Conservation (phyloP, 2,797 vertebrate genomes). For the Sarcoramphus papa region DNA sequence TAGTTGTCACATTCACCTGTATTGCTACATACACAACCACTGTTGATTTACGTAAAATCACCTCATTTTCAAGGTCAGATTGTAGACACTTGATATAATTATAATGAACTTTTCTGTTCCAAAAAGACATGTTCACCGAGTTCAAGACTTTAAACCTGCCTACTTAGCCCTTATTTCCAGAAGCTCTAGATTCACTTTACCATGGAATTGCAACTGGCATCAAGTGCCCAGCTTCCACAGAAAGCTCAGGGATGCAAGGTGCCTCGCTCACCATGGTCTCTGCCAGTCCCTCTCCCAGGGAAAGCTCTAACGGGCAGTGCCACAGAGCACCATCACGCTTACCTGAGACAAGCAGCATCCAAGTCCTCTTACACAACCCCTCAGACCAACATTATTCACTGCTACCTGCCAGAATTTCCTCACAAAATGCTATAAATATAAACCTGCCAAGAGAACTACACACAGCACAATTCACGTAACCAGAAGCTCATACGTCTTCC, state of each 20-base stretch:
- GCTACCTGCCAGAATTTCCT: background rate
- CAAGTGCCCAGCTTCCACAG: background rate
- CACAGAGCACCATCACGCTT: fast-evolving
- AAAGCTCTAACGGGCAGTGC: background rate
- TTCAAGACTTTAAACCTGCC: background rate
- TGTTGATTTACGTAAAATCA: background rate
- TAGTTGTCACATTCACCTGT: background rate
- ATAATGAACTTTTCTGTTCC: background rate
- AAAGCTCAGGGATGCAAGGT: background rate
- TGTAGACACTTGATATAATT: background rate
- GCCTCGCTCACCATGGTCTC: fast-evolving
- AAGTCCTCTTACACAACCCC: background rate
- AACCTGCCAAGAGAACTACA: background rate
- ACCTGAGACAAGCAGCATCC: background rate
- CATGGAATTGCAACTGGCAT: fast-evolving
- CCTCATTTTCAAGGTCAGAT: background rate
- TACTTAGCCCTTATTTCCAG: background rate
- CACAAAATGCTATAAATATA: background rate
- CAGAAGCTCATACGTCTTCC: fast-evolving
- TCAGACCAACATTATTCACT: background rate
- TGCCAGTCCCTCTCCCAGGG: background rate
- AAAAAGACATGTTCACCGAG: fast-evolving
- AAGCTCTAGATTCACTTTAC: background rate
- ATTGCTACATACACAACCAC: background rate
- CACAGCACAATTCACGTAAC: background rate